phyloP scores from a whole-genome alignment of 1,140 invertebrate genomes.

The Penaeus vannamei region DNA sequence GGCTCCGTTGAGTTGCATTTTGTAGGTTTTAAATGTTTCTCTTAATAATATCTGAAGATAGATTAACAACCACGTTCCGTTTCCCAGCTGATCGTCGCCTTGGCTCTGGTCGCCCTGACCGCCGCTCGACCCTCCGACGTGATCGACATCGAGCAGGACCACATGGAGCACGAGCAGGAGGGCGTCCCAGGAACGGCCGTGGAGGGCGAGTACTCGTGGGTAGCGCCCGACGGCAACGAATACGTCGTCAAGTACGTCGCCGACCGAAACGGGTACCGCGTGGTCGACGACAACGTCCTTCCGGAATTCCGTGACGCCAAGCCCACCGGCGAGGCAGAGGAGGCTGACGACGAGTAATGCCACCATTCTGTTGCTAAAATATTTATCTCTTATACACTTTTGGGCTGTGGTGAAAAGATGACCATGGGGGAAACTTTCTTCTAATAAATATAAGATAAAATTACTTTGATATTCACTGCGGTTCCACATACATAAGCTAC shows the following conservation, averaged over 20 bases:
- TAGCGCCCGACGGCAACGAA: conserved; percentile 49
- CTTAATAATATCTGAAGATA: too few species aligned
- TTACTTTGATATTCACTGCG: too few species aligned
- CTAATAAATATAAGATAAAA: too few species aligned
- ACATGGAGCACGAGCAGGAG: conserved; percentile 41
- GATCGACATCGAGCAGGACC: conserved; percentile 57
- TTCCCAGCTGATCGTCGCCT: conserved; percentile 35
- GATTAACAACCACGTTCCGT: background rate
- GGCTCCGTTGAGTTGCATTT: background rate
- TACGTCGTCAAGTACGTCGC: conserved; percentile 53
- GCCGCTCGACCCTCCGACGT: conserved; percentile 50
- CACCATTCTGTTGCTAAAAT: too few species aligned
- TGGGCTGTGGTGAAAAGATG: too few species aligned
- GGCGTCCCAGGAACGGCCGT: conserved; percentile 38
- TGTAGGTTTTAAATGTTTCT: too few species aligned
- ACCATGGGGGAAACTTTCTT: too few species aligned
- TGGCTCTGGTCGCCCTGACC: conserved; percentile 41
- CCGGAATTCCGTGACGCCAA: background rate
- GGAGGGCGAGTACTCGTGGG: conserved; percentile 54
- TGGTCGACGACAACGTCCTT: conserved; percentile 37
- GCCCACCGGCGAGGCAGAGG: too few species aligned
- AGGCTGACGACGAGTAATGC: too few species aligned
- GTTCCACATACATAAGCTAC: too few species aligned
- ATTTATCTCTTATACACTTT: too few species aligned
- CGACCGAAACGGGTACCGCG: conserved; percentile 37